These are phyloP conservation scores for Colius striatus DNA, from an alignment of 2,113 vertebrate species.

Conservation along the genomic window DNA sequence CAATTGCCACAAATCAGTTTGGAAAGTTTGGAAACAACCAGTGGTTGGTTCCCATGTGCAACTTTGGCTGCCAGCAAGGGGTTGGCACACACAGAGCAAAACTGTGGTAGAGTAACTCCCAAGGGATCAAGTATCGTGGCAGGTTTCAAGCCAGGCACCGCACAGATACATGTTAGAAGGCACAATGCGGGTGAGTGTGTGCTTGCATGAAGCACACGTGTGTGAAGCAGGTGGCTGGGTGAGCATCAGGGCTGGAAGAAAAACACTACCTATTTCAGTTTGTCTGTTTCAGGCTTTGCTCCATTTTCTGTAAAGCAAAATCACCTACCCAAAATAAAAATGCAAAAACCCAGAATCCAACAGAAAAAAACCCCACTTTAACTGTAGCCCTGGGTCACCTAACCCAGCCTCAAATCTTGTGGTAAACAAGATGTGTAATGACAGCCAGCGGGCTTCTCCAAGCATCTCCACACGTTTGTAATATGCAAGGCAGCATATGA, in stretches of 20 bases:
- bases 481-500: background rate
- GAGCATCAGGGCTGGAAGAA: background rate
- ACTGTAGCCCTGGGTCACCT: background rate
- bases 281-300: background rate
- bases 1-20: background rate
- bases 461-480: background rate
- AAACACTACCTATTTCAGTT: background rate
- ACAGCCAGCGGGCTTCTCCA: background rate
- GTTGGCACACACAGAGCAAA: background rate
- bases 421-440: background rate
- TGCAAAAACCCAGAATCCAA: background rate
- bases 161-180: background rate
- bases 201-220: background rate
- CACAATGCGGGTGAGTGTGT: background rate
- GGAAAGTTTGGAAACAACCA: background rate
- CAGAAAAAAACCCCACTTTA: background rate
- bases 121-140: accelerated
- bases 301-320: background rate
- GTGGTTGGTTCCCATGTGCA: accelerated
- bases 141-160: accelerated
- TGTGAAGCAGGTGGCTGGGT: background rate
- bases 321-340: background rate
- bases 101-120: background rate
- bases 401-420: background rate
- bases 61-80: background rate